Conservation (phyloP, 1,140 invertebrate genomes). For the Cyphomyrmex costatus region DNA sequence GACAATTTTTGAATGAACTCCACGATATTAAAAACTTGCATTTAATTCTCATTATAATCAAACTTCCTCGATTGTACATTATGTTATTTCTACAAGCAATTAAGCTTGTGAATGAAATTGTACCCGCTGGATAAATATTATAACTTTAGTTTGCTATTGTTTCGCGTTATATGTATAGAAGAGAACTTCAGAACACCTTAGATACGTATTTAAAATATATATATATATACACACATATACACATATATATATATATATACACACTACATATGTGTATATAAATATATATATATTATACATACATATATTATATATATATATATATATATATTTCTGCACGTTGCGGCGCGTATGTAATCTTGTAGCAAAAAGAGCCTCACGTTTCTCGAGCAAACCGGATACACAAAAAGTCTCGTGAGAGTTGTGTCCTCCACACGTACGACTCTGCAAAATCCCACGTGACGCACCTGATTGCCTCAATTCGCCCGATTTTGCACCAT, state of each 20-base stretch:
- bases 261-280: background rate
- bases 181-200: conserved; percentile 23
- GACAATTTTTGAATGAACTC: background rate
- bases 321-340: background rate
- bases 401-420: conserved; percentile 58
- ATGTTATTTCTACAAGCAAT: conserved; percentile 40
- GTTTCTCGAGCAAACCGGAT: conserved; percentile 54
- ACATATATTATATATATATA: background rate
- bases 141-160: conserved; percentile 38
- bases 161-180: background rate
- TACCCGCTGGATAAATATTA: background rate
- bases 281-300: background rate
- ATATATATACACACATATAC: background rate
- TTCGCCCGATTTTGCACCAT: conserved; percentile 61
- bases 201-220: background rate
- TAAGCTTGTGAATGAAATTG: conserved; percentile 38
- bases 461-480: conserved; percentile 56
- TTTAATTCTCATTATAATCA: background rate
- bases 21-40: background rate
- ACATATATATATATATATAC: background rate
- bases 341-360: conserved; percentile 43
- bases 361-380: conserved; percentile 54
- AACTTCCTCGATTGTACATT: background rate
- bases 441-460: conserved; percentile 55
- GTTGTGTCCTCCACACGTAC: conserved; percentile 55